These are phyloP conservation scores for Manis crassicaudata DNA, from an alignment of 2,797 vertebrate species.

Conservation along the genomic window DNA sequence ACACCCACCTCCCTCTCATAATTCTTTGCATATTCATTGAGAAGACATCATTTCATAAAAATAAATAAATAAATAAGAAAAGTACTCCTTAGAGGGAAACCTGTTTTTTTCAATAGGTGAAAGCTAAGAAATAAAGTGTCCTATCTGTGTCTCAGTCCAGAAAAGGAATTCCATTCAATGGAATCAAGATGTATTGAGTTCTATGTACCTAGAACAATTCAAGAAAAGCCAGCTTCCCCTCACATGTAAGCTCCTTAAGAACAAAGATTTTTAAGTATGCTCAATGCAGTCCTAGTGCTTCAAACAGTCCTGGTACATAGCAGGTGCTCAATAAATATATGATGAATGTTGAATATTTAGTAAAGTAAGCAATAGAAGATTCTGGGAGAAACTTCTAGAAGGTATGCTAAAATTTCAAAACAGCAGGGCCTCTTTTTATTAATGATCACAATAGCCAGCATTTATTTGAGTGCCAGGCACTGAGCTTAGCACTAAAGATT, in stretches of 20 bases:
- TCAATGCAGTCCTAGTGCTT: background rate
- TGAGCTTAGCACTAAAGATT: background rate
- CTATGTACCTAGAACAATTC: background rate
- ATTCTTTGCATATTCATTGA: background rate
- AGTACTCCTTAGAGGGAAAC: slow-evolving; percentile 12
- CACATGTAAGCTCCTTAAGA: background rate
- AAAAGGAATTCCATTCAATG: background rate
- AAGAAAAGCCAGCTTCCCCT: background rate
- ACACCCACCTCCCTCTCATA: background rate
- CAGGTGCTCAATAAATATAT: background rate
- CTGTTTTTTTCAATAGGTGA: background rate
- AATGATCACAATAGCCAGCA: background rate
- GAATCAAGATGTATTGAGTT: background rate
- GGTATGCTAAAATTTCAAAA: background rate
- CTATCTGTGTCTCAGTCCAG: background rate
- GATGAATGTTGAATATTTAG: background rate
- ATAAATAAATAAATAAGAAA: background rate
- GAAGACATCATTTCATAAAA: background rate
- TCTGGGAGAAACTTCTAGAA: background rate
- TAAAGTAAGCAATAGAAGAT: background rate
- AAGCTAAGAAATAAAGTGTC: background rate
- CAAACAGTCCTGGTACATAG: background rate
- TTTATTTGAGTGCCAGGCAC: background rate
- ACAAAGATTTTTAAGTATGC: background rate
- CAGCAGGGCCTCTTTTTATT: background rate